Percentiles rank a stretch among this genome's conserved stretches.
phyloP scores from a whole-genome alignment of 2,113 vertebrate genomes.

The Scartelaos histophorus region DNA sequence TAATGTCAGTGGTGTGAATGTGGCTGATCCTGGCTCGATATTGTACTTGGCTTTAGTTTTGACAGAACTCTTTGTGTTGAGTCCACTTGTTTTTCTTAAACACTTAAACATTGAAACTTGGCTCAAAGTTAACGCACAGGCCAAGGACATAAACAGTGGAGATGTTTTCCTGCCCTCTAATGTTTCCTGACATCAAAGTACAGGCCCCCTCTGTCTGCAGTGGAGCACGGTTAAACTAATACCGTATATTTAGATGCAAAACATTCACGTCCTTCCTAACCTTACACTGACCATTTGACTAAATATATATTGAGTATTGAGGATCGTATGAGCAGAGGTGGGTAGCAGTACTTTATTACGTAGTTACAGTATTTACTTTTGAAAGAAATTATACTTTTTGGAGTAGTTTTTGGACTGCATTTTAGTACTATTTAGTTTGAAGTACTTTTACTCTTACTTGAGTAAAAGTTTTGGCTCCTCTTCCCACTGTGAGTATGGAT shows the following conservation, averaged over 20 bases:
- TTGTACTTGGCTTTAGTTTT: not conserved
- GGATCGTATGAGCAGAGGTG: not conserved
- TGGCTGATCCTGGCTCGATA: slow-evolving; percentile 11
- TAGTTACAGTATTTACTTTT: no score
- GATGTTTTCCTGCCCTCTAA: slow-evolving; percentile 2
- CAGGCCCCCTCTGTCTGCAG: not conserved
- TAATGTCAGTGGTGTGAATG: slow-evolving; percentile 10
- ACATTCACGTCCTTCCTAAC: not conserved
- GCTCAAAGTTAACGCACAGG: not conserved
- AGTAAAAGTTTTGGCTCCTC: no score
- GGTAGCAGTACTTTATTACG: no score
- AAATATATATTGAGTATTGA: slow-evolving; percentile 14
- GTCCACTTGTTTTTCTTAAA: not conserved
- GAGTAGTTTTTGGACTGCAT: no score
- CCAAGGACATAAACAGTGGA: slow-evolving; percentile 2
- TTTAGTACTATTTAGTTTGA: no score
- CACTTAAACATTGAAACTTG: not conserved
- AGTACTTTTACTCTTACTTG: no score
- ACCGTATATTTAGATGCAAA: slow-evolving; percentile 7
- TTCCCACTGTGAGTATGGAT: no score
- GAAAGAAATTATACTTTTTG: no score
- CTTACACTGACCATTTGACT: slow-evolving; percentile 7
- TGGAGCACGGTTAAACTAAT: not conserved
- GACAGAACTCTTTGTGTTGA: not conserved
- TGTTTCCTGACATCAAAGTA: slow-evolving; percentile 8